Conservation (phyloP, 2,888 invertebrate species). For the Troglohyphantes excavatus region DNA sequence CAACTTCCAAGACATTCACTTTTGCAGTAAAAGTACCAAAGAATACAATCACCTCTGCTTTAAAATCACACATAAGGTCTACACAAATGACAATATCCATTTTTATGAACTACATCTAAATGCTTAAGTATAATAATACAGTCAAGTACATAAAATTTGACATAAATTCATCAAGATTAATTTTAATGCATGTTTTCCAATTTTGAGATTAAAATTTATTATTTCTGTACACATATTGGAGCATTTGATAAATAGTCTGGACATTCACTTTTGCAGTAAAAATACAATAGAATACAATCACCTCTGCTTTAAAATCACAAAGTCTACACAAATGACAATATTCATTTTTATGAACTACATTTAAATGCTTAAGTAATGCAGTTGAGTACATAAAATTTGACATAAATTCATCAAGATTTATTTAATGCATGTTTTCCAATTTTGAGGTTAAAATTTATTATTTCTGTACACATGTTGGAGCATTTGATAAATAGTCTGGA, state of each 20-base stretch:
- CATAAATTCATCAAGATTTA: not conserved
- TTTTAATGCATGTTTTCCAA: no score
- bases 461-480: conserved; percentile 38
- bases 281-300: conserved; percentile 54
- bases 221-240: conserved; percentile 40
- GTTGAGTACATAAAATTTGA: conserved; percentile 23
- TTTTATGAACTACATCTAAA: conserved; percentile 68
- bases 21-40: conserved; percentile 41
- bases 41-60: conserved; percentile 66
- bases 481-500: not conserved
- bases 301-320: conserved; percentile 68
- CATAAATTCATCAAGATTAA: not conserved
- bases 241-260: not conserved
- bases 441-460: no score
- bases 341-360: conserved; percentile 57
- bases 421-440: no score
- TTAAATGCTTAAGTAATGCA: conserved; percentile 62
- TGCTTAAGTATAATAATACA: conserved; percentile 54
- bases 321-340: conserved; percentile 75
- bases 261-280: conserved; percentile 38
- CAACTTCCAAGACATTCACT: conserved; percentile 36
- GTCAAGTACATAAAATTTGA: conserved; percentile 21
- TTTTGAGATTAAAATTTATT: no score
- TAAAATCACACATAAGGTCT: conserved; percentile 67
- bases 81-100: conserved; percentile 70